A percentile compares a stretch with the other conserved stretches of the same genome.
These are phyloP conservation scores for Brachionus rotundiformis DNA, from an alignment of 1,140 invertebrate genomes.

Conservation along the genomic window DNA sequence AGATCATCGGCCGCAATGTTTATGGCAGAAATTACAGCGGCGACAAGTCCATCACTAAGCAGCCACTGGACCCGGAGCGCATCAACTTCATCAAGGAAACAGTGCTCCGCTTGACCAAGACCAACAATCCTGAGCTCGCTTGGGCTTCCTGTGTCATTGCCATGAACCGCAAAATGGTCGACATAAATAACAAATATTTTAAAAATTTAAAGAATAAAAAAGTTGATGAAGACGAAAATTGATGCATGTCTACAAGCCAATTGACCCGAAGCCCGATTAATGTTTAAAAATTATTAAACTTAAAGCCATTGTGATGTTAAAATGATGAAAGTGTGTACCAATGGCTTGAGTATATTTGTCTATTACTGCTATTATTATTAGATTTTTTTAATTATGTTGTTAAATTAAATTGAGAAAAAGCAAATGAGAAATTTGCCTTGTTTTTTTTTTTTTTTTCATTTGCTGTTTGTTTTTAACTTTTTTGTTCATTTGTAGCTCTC, in stretches of 20 bases:
- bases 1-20: slow-evolving; percentile 44
- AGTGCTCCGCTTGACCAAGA: slow-evolving; percentile 41
- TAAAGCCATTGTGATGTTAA: not conserved
- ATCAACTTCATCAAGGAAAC: slow-evolving; percentile 51
- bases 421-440: not conserved
- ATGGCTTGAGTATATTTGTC: not conserved
- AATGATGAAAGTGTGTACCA: not conserved
- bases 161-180: slow-evolving; percentile 50
- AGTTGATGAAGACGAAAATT: not conserved
- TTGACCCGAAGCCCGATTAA: not conserved
- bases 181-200: slow-evolving; percentile 48
- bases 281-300: not conserved
- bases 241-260: not conserved
- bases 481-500: slow-evolving; percentile 30
- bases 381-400: too few species aligned
- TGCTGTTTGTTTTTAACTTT: not conserved
- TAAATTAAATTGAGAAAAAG: slow-evolving; percentile 20
- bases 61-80: slow-evolving; percentile 47
- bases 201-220: slow-evolving; percentile 47
- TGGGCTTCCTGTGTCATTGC: slow-evolving; percentile 51
- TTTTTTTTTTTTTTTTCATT: slow-evolving; percentile 2
- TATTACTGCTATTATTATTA: not conserved
- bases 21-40: slow-evolving; percentile 49
- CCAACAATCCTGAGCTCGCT: slow-evolving; percentile 33
- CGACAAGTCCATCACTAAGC: slow-evolving; percentile 42